These are phyloP conservation scores for Larimichthys polyactis DNA, from an alignment of 2,113 vertebrate genomes.

Conservation along the genomic window DNA sequence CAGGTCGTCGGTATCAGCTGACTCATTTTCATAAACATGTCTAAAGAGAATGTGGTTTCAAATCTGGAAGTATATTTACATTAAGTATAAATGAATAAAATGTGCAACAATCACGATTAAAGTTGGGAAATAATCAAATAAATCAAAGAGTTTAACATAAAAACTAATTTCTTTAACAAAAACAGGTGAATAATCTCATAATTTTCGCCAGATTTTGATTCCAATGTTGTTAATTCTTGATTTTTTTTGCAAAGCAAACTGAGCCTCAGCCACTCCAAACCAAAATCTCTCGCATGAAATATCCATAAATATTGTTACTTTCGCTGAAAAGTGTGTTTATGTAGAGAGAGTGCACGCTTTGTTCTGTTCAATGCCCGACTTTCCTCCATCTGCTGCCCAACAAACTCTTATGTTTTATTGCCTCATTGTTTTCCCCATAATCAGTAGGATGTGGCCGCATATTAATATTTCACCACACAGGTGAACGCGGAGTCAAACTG, in stretches of 20 bases:
- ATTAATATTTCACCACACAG: not conserved
- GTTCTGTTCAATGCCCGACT: too few relatives aligned
- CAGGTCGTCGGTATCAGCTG: too few relatives aligned
- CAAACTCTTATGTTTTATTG: not conserved
- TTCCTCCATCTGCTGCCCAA: not conserved
- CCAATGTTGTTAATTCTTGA: not conserved
- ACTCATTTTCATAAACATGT: too few relatives aligned
- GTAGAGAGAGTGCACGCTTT: not conserved
- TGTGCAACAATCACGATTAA: too few relatives aligned
- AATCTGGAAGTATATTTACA: too few relatives aligned
- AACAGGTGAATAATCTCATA: not conserved
- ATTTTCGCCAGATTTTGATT: not conserved
- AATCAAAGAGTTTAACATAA: too few relatives aligned
- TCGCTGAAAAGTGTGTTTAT: not conserved
- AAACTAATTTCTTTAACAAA: not conserved
- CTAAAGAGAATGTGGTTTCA: too few relatives aligned
- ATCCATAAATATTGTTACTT: not conserved
- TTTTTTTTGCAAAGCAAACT: not conserved
- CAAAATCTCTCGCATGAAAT: not conserved
- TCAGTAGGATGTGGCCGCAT: not conserved
- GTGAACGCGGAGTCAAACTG: conserved; percentile 26
- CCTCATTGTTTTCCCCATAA: not conserved
- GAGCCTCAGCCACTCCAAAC: not conserved
- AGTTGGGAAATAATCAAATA: too few relatives aligned
- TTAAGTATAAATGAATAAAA: too few relatives aligned